Conservation (phyloP, 2,113 vertebrate genomes). For the Pleuronectes platessa region DNA sequence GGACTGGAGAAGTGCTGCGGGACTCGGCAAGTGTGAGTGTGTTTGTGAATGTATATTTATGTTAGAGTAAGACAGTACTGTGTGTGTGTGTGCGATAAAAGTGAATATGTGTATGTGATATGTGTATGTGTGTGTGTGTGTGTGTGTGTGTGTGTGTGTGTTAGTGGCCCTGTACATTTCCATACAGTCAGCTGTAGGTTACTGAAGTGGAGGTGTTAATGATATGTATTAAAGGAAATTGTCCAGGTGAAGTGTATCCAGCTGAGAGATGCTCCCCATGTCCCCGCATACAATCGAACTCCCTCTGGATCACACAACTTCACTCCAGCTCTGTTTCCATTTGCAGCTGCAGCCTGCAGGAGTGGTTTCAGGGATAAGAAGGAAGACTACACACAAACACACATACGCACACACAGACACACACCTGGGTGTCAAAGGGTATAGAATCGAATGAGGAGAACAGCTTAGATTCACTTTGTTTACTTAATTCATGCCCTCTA, state of each 20-base stretch:
- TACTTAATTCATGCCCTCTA: neutral
- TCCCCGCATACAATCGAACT: constrained; percentile 25
- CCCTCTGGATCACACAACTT: constrained; percentile 15
- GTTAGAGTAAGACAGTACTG: neutral
- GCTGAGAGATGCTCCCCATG: constrained; percentile 44
- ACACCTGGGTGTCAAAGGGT: neutral
- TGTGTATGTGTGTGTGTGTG: neutral
- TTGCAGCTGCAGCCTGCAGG: constrained; percentile 27
- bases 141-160: neutral
- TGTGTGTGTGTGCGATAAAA: constrained; percentile 2
- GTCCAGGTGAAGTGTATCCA: constrained; percentile 49
- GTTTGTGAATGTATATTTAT: neutral
- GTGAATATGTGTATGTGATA: no score
- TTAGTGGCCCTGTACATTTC: constrained; percentile 1
- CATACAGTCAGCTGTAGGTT: constrained; percentile 55
- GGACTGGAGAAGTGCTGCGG: constrained; percentile 33
- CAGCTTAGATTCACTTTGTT: neutral
- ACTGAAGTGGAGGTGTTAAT: constrained; percentile 60
- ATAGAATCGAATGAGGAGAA: neutral
- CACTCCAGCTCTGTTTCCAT: constrained; percentile 24
- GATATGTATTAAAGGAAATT: constrained; percentile 52
- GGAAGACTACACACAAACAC: neutral
- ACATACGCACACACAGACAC: neutral
- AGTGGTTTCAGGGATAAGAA: constrained; percentile 1
- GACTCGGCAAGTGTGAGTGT: constrained; percentile 33